Percentiles rank a stretch among this genome's conserved stretches.
Conservation (phyloP, 2,888 invertebrate genomes). For the Acleris cristana region DNA sequence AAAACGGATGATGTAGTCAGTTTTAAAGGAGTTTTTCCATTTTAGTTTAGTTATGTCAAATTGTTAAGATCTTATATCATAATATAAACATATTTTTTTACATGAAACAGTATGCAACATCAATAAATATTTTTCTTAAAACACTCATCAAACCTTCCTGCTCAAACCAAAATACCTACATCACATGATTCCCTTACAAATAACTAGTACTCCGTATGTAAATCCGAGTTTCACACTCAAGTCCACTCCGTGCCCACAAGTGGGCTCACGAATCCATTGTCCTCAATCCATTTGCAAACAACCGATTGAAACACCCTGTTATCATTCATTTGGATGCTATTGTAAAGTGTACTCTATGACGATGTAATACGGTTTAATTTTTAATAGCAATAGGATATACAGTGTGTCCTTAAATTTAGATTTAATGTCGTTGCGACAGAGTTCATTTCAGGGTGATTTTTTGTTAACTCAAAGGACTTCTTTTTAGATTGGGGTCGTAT, state of each 20-base stretch:
- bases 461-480: constrained; percentile 7
- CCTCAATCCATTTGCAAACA: constrained; percentile 38
- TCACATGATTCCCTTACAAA: constrained; percentile 21
- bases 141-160: neutral
- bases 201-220: constrained; percentile 28
- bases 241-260: constrained; percentile 32
- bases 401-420: constrained; percentile 6
- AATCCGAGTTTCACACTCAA: constrained; percentile 35
- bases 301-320: constrained; percentile 28
- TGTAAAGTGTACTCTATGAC: neutral
- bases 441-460: constrained; percentile 4
- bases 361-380: constrained; percentile 1
- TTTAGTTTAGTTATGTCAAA: too few relatives aligned
- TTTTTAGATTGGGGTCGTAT: constrained; percentile 28
- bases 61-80: too few relatives aligned
- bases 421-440: constrained; percentile 15
- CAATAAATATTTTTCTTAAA: too few relatives aligned
- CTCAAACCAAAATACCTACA: neutral
- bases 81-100: too few relatives aligned
- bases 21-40: too few relatives aligned
- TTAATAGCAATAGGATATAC: neutral
- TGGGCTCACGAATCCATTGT: constrained; percentile 35
- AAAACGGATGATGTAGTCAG: too few relatives aligned
- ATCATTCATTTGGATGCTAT: neutral
- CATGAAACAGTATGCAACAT: too few relatives aligned